A percentile compares a stretch with the other conserved stretches of the same genome.
Conservation (phyloP, 2,888 invertebrate species). For the Drosophila borborema region DNA sequence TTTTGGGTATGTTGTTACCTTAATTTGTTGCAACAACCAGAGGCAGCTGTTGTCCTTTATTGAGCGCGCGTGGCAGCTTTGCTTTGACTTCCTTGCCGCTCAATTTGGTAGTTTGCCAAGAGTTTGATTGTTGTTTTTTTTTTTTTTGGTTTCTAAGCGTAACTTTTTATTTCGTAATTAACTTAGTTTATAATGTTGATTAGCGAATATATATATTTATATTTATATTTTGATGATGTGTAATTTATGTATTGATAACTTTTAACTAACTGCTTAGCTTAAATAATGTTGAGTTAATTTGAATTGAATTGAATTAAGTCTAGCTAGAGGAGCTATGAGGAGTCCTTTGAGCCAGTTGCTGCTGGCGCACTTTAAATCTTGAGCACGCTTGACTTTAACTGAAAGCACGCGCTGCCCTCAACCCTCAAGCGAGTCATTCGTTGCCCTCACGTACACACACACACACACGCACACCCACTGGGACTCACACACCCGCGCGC, state of each 20-base stretch:
- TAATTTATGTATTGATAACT: conserved; percentile 21
- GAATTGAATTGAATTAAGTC: conserved; percentile 29
- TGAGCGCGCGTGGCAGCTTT: conserved; percentile 27
- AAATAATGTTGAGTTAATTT: conserved; percentile 21
- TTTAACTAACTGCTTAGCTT: conserved; percentile 30
- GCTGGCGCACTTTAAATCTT: conserved; percentile 50
- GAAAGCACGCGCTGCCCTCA: conserved; percentile 27
- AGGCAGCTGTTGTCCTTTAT: conserved; percentile 18
- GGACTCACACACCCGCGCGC: conserved; percentile 15
- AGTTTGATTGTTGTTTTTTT: conserved; percentile 9
- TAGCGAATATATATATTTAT: conserved; percentile 15
- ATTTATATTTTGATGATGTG: conserved; percentile 22
- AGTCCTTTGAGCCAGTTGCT: conserved; percentile 46
- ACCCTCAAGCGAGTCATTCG: conserved; percentile 36
- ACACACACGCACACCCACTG: background rate
- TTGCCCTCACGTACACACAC: conserved; percentile 27
- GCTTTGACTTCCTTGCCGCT: conserved; percentile 37
- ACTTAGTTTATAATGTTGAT: conserved; percentile 4
- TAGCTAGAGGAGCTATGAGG: conserved; percentile 28
- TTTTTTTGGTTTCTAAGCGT: conserved; percentile 6
- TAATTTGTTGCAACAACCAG: conserved; percentile 41
- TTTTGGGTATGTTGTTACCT: conserved; percentile 36
- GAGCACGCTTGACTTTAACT: conserved; percentile 60
- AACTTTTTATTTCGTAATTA: conserved; percentile 15
- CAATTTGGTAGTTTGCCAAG: conserved; percentile 12